Conservation (phyloP, 1,140 invertebrate species). For the Trichonephila inaurata region DNA sequence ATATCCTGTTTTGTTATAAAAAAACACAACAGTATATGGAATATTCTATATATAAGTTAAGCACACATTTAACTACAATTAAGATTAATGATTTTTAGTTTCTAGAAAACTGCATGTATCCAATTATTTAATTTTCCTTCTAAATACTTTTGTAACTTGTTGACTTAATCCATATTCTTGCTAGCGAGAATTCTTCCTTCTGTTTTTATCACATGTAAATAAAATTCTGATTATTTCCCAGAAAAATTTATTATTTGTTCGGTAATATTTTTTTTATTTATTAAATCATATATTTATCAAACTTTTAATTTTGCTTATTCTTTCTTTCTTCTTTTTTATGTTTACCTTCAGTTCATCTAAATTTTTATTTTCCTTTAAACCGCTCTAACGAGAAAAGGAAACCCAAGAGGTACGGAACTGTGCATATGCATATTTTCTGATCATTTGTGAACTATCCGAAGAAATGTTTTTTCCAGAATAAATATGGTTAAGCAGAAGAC, state of each 20-base stretch:
- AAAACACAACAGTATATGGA: no score
- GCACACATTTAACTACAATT: no score
- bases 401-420: neutral
- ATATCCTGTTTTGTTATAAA: no score
- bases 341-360: neutral
- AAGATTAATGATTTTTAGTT: no score
- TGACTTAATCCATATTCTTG: no score
- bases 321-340: neutral
- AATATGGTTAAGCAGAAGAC: neutral
- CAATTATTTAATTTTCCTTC: no score
- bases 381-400: neutral
- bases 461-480: neutral
- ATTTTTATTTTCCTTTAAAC: neutral
- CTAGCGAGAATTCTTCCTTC: no score
- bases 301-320: neutral
- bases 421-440: neutral
- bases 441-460: neutral
- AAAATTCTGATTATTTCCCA: neutral
- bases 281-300: neutral
- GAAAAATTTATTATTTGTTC: neutral
- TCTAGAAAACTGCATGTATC: no score
- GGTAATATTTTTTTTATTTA: neutral
- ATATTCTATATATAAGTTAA: no score
- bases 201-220: neutral
- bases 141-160: no score